Evolutionary conservation across 2,797 vertebrate genomes (phyloP).

Genomic region (Enteromius trimaculatus): DNA sequence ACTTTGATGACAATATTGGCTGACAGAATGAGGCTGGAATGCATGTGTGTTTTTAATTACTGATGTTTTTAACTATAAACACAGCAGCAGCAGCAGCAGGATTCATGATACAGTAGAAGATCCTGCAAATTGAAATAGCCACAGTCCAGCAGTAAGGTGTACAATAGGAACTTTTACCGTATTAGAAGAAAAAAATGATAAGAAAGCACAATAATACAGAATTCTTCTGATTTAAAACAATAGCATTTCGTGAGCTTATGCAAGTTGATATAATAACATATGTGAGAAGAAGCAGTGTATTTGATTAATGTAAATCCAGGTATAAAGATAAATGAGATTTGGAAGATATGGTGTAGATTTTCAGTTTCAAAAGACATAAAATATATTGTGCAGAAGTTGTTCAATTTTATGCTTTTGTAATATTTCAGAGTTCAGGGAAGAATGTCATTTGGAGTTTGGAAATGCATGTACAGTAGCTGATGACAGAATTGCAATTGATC

Average conservation of each 20-base stretch:
- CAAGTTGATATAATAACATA: too few species aligned
- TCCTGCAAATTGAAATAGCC: background rate
- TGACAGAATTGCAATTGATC: background rate
- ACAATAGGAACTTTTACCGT: background rate
- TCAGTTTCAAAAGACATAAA: background rate
- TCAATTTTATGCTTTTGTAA: background rate
- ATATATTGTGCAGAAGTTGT: background rate
- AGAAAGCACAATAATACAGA: background rate
- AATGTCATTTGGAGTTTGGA: background rate
- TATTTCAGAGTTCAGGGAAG: background rate
- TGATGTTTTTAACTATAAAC: background rate
- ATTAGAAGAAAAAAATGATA: background rate
- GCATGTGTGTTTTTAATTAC: constrained; percentile 2
- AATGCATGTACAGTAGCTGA: background rate
- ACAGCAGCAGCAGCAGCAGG: background rate
- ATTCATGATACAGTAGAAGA: background rate
- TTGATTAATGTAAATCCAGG: too few species aligned
- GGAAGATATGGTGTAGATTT: background rate
- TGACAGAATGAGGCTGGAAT: constrained; percentile 12
- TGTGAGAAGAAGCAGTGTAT: too few species aligned
- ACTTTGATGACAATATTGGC: constrained; percentile 1
- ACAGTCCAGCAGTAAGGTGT: background rate
- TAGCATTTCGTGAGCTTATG: background rate
- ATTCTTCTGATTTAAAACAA: background rate
- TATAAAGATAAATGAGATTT: too few species aligned